Evolutionary conservation across 2,113 vertebrate species (phyloP), one percentile per base, ranked within the genome.

Genomic region (Macquaria australasica): DNA sequence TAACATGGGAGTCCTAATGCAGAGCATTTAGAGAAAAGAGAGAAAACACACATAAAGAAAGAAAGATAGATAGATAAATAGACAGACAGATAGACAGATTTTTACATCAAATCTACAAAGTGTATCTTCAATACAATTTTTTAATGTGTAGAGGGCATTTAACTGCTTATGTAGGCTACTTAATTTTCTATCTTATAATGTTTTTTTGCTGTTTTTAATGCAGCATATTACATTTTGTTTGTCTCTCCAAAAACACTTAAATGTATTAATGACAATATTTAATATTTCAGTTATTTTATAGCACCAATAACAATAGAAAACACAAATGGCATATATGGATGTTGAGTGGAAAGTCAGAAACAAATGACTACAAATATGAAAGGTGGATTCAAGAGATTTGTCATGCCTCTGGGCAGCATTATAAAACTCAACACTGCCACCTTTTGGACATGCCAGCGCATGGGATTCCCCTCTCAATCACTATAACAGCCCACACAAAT

Each of bases 381-480:
- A 82, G 39, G 81, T 82, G 73, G 50, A 70, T 58, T 73, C 71
- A 45, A n/a, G 70, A 71, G 64, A 43, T 72, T 62, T 41, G n/a
- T 73, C 71, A 31, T 70, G 75, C 34, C 64, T 62, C 56, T n/a
- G 56, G 64, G 63, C 75, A 74, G 12, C 76, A 82, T 91, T 88
- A 23, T 86, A 82, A 97, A 97, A 96, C 97, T 96, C 97, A 97
- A 98, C 96, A 98, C 97, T 97, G 97, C 97, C 98, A 97, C 97
- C 97, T 98, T 97, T 98, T 97, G 98, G 96, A 91, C 84, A 91
- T 89, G 60, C 6, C 18, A 1, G 66, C 7, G 62, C 55, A 94
- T 66, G 74, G 67, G 59, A 62, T 67, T 72, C 5, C 60, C 62
- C 34, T 71, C n/a, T 64, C 67, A 73, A 58, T 16, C 67, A 72